These are phyloP conservation scores for Thera britannica DNA, from an alignment of 2,888 invertebrate genomes.

Conservation along the genomic window DNA sequence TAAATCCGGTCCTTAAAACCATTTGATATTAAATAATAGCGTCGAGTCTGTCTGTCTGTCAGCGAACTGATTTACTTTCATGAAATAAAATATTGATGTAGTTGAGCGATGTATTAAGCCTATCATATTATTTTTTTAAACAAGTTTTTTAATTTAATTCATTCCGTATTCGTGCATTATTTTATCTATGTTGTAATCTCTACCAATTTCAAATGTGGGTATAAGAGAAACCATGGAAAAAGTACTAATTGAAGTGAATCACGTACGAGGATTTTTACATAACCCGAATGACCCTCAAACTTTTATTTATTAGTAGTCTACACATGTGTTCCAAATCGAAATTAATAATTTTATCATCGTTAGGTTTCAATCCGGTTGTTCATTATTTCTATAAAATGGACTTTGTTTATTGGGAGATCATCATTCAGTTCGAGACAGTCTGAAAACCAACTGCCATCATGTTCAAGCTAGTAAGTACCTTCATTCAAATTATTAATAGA, in stretches of 20 bases:
- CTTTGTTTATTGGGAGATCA: slow-evolving; percentile 24
- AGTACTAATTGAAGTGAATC: slow-evolving; percentile 15
- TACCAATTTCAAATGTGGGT: background rate
- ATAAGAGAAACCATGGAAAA: slow-evolving; percentile 16
- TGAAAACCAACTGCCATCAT: slow-evolving; percentile 44
- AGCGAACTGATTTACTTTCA: background rate
- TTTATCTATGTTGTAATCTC: background rate
- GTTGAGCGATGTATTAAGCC: background rate
- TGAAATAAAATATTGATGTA: background rate
- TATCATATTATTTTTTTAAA: background rate
- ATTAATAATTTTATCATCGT: slow-evolving; percentile 29
- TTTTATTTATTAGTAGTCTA: slow-evolving; percentile 30
- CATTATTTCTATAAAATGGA: slow-evolving; percentile 35
- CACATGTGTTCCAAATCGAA: slow-evolving; percentile 25
- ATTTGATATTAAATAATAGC: background rate
- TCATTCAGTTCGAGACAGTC: slow-evolving; percentile 40
- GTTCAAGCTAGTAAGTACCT: slow-evolving; percentile 53
- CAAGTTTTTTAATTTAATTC: background rate
- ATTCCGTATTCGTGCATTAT: background rate
- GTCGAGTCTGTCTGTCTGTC: slow-evolving; percentile 5
- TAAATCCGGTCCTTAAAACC: slow-evolving; percentile 2
- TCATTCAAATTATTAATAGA: background rate
- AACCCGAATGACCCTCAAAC: slow-evolving; percentile 30
- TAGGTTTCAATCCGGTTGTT: slow-evolving; percentile 34
- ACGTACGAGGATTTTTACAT: slow-evolving; percentile 23